A percentile compares a stretch with the other conserved stretches of the same genome.
Conservation (phyloP, 1,140 invertebrate species). For the Parasteatoda tepidariorum region DNA sequence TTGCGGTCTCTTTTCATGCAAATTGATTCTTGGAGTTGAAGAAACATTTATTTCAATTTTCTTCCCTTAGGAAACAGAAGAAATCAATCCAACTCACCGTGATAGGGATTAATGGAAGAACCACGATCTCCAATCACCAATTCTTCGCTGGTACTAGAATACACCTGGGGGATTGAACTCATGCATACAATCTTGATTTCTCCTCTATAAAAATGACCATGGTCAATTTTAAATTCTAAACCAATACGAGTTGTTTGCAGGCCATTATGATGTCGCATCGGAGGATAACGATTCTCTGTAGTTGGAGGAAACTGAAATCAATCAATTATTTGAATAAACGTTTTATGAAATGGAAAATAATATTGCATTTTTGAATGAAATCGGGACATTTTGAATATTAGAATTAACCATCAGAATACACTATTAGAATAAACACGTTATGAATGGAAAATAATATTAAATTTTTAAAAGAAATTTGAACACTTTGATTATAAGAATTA, state of each 20-base stretch:
- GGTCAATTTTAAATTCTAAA: constrained; percentile 57
- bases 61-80: constrained; percentile 3
- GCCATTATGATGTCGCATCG: constrained; percentile 47
- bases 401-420: too few species aligned
- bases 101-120: constrained; percentile 57
- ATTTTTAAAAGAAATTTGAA: too few species aligned
- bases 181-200: constrained; percentile 59
- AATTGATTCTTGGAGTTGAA: neutral
- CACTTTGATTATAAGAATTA: too few species aligned
- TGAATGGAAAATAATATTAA: too few species aligned
- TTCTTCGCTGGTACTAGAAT: constrained; percentile 61
- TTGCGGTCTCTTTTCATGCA: neutral
- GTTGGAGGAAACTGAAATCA: constrained; percentile 42
- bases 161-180: constrained; percentile 61
- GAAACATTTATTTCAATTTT: constrained; percentile 52
- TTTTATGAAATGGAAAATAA: neutral
- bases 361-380: too few species aligned
- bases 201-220: constrained; percentile 46
- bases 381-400: too few species aligned
- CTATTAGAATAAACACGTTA: too few species aligned
- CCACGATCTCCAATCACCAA: constrained; percentile 59
- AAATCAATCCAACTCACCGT: constrained; percentile 51
- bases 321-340: neutral
- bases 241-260: constrained; percentile 47
- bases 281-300: constrained; percentile 43